Base-by-base conservation (phyloP, 1,140 invertebrate species). In the Venturia canescens region DNA sequence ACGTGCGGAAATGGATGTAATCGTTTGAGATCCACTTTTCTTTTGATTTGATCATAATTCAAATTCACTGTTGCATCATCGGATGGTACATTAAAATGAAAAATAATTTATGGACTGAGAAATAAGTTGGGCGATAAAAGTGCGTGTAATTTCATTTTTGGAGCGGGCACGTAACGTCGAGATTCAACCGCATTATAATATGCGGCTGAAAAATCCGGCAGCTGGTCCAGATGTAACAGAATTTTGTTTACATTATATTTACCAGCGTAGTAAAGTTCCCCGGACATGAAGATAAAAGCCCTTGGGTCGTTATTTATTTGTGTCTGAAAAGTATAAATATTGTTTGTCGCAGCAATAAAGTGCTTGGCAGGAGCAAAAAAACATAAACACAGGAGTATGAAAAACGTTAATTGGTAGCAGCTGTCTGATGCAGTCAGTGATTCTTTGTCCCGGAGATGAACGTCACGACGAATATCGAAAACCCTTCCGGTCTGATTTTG, bases 201-300 rank as follows among this genome's bases (percentile, higher is more conserved):
- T 50, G 44, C 71, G 21, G 4, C 57, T 21, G 7, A 26, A 21
- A 74, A 18, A 13, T 38, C 38, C 70, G 27, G 16, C 71, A 74
- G 71, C 71, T 74, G 71, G 71, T 57, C 71, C 71, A 74, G 71
- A 74, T 74, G 71, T 74, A 74, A 74, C 71, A 44, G 18, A 74
- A 27, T 74, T 57, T 31, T 53, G 71, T 74, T 74, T 74, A 57
- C 21, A 57, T 74, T 57, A 53, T 74, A 27, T 74, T 74, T 21
- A 38, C n/a, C 26, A 57, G 44, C 48, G 71, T 27, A 31, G 16
- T 29, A 57, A 53, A 74, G 44, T 21, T 57, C 48, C 3, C 7
- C 21, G 48, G 71, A 74, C 53, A 74, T 74, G 48, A 74, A 50
- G 5, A 57, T 74, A 57, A 53, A 74, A 27, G 31, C n/a, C 38